Evolutionary conservation across 2,113 vertebrate genomes (phyloP).

Genomic region (Cettia cetti): DNA sequence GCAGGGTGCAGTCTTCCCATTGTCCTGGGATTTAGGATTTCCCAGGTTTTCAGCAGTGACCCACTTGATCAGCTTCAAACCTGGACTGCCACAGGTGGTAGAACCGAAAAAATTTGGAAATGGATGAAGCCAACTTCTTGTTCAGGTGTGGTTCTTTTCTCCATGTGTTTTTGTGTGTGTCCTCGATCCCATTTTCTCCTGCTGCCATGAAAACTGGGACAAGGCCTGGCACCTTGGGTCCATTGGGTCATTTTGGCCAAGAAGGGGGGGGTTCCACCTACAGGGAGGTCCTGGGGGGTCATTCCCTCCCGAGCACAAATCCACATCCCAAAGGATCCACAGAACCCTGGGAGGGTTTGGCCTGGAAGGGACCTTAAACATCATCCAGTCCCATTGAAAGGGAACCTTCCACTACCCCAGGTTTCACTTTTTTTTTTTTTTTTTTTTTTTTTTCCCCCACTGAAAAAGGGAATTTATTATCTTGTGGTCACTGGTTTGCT

Average conservation of each 20-base stretch:
- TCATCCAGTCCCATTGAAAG: background rate
- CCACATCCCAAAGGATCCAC: background rate
- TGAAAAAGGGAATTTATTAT: too few species aligned
- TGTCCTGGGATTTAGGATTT: background rate
- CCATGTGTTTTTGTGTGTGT: rapidly evolving
- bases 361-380: background rate
- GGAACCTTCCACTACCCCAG: background rate
- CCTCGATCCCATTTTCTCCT: background rate
- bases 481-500: background rate
- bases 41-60: background rate
- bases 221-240: rapidly evolving
- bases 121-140: rapidly evolving
- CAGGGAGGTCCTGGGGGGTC: background rate
- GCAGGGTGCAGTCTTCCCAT: rapidly evolving
- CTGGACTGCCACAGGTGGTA: rapidly evolving
- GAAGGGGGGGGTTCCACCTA: rapidly evolving
- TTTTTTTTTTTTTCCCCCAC: too few species aligned
- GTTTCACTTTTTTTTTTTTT: too few species aligned
- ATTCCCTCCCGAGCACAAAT: background rate
- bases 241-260: background rate
- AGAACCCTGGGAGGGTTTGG: background rate
- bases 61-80: background rate
- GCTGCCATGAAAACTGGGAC: background rate
- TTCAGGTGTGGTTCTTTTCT: background rate
- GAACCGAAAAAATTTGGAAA: background rate